phyloP scores from a whole-genome alignment of 1,140 invertebrate species.

The Ctenoplectra terminalis region DNA sequence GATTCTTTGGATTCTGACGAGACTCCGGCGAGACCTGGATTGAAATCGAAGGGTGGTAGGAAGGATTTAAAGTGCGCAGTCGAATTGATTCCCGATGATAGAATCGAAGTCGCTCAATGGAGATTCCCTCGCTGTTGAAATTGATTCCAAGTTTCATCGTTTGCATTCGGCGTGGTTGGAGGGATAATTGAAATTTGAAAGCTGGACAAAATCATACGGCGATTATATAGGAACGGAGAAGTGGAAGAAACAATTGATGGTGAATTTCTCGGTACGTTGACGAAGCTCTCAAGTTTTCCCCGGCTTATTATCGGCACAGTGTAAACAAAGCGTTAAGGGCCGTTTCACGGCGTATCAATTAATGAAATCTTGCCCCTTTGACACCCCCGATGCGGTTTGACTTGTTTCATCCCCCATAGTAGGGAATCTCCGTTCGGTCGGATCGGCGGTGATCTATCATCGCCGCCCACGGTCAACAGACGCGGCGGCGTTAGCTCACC shows the following conservation, averaged over 20 bases:
- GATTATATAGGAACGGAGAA: no score
- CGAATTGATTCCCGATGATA: not conserved
- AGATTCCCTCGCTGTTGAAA: not conserved
- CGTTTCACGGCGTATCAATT: not conserved
- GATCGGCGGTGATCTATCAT: slow-evolving; percentile 52
- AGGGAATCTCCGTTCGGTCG: slow-evolving; percentile 44
- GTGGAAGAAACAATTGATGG: no score
- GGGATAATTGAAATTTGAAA: not conserved
- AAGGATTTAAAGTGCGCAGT: slow-evolving; percentile 2
- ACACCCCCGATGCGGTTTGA: slow-evolving; percentile 22
- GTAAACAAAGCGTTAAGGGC: not conserved
- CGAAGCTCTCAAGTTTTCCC: no score
- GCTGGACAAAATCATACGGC: no score
- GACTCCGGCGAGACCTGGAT: not conserved
- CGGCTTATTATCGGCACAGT: not conserved
- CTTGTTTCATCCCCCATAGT: slow-evolving; percentile 7
- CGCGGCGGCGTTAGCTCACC: slow-evolving; percentile 41
- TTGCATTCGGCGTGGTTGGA: not conserved
- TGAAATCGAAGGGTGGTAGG: not conserved
- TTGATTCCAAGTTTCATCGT: not conserved
- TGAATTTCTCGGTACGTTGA: no score
- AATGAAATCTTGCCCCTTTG: not conserved
- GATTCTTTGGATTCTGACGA: not conserved
- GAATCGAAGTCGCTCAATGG: not conserved
- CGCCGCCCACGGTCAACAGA: not conserved